Evolutionary conservation across 2,113 vertebrate genomes (phyloP).

Genomic region (Pycnonotus jocosus): DNA sequence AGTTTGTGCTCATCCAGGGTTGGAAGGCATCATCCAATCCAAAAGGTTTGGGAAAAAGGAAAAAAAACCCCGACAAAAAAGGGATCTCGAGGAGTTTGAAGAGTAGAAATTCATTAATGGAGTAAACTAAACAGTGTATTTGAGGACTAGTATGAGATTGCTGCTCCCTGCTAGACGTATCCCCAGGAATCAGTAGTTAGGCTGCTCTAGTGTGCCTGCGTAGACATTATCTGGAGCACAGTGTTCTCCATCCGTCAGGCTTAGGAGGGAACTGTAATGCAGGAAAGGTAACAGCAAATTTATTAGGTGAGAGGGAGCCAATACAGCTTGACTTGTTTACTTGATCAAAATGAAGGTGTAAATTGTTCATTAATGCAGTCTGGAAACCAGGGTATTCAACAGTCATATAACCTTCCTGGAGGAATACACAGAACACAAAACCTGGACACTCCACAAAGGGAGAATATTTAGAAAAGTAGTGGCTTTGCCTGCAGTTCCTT

Average conservation of each 20-base stretch:
- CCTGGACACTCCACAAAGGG: background rate
- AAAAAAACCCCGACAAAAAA: background rate
- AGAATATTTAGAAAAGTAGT: background rate
- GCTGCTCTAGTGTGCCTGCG: background rate
- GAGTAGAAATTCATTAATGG: background rate
- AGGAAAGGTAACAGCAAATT: background rate
- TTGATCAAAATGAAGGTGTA: background rate
- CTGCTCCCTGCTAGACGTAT: fast-evolving
- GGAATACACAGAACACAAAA: background rate
- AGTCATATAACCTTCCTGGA: background rate
- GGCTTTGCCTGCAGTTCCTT: background rate
- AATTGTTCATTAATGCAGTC: background rate
- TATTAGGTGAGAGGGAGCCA: background rate
- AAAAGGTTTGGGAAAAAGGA: fast-evolving
- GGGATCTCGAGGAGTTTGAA: background rate
- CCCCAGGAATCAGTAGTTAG: background rate
- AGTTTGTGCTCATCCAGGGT: background rate
- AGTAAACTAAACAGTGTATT: background rate
- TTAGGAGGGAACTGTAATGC: background rate
- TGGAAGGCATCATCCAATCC: background rate
- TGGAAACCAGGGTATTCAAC: background rate
- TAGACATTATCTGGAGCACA: background rate
- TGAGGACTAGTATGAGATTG: background rate
- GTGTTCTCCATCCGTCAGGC: background rate
- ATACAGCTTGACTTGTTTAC: background rate